These are phyloP conservation scores for Gallirallus australis DNA, from an alignment of 2,797 vertebrate genomes.

Conservation along the genomic window DNA sequence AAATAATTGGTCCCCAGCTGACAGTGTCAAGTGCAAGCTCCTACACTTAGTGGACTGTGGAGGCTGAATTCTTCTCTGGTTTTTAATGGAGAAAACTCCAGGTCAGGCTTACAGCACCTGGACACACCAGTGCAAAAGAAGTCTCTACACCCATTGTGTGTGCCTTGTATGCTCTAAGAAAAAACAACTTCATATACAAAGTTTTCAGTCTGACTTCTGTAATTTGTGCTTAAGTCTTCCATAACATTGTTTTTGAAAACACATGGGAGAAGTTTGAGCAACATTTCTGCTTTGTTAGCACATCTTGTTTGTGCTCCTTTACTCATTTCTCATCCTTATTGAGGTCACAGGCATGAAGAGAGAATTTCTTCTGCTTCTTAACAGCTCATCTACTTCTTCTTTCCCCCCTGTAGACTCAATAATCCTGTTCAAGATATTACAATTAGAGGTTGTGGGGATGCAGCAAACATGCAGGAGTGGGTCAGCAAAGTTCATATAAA, in stretches of 20 bases:
- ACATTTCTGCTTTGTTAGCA: constrained; percentile 56
- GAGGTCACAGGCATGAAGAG: constrained; percentile 40
- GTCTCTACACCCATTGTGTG: neutral
- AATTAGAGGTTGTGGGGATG: neutral
- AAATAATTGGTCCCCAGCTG: neutral
- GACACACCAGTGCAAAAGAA: neutral
- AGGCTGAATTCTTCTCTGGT: neutral
- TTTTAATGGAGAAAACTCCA: neutral
- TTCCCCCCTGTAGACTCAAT: neutral
- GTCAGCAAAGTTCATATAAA: neutral
- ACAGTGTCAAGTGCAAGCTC: neutral
- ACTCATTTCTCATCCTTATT: constrained; percentile 44
- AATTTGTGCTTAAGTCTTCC: neutral
- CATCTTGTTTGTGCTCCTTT: constrained; percentile 14
- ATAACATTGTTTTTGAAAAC: neutral
- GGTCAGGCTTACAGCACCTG: neutral
- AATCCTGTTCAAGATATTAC: neutral
- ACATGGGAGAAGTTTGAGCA: neutral
- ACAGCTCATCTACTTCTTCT: constrained; percentile 34
- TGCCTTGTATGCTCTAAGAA: neutral
- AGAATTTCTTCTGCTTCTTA: constrained; percentile 23
- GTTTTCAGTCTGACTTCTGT: neutral
- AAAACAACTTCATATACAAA: neutral
- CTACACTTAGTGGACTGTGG: neutral
- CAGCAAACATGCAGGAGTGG: neutral